phyloP scores from a whole-genome alignment of 2,113 vertebrate genomes.

The Heterotis niloticus region DNA sequence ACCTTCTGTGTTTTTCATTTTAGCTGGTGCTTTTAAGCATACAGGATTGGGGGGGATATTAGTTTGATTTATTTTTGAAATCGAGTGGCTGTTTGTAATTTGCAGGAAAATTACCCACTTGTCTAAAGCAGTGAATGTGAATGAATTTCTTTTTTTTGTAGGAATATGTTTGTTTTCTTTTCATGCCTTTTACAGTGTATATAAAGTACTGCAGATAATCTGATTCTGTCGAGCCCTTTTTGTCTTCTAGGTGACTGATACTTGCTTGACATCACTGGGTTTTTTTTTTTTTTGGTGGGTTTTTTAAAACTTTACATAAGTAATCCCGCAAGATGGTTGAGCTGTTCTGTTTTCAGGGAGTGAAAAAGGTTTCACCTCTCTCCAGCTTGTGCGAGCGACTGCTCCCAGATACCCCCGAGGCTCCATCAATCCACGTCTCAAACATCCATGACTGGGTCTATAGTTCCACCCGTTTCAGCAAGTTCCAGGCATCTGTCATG shows the following conservation, averaged over 20 bases:
- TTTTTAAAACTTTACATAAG: not conserved
- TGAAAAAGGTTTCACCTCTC: not conserved
- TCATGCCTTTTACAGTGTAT: no score
- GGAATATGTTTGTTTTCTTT: no score
- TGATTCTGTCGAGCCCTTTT: no score
- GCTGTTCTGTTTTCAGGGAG: constrained; percentile 8
- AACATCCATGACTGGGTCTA: not conserved
- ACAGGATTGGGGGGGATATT: not conserved
- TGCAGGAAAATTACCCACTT: no score
- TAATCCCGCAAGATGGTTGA: not conserved
- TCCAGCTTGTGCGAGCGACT: not conserved
- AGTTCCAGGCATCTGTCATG: not conserved
- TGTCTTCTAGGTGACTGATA: no score
- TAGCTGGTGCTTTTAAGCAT: not conserved
- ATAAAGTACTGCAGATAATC: no score
- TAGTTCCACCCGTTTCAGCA: not conserved
- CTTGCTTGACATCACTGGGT: not conserved
- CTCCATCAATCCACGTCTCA: not conserved
- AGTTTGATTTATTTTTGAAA: not conserved
- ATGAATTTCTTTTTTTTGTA: no score
- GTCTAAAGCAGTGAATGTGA: no score
- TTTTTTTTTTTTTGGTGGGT: not conserved
- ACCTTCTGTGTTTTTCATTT: not conserved
- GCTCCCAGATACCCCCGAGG: not conserved
- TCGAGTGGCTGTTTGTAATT: no score